A percentile compares a stretch with the other conserved stretches of the same genome.
phyloP scores from a whole-genome alignment of 2,888 invertebrate species.

The Leptopilina syphax region DNA sequence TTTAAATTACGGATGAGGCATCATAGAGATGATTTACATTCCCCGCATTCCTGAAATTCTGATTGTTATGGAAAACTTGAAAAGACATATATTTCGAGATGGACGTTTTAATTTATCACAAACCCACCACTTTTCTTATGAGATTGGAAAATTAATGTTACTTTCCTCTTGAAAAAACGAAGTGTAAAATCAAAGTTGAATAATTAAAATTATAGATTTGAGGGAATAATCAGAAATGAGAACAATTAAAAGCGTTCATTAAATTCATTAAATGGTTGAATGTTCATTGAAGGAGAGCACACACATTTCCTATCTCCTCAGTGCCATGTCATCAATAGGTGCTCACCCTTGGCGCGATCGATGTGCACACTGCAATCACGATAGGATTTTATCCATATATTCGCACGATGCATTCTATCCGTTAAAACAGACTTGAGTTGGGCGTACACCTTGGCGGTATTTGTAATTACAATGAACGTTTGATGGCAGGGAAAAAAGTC shows the following conservation, averaged over 20 bases:
- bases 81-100: not conserved
- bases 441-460: slow-evolving; percentile 62
- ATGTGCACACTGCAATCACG: slow-evolving; percentile 33
- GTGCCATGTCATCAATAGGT: slow-evolving; percentile 27
- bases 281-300: slow-evolving; percentile 28
- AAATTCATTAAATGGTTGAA: slow-evolving; percentile 16
- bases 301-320: slow-evolving; percentile 12
- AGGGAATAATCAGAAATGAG: not conserved
- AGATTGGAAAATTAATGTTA: not conserved
- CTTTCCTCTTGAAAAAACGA: not conserved
- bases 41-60: too few relatives aligned
- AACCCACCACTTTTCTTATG: not conserved
- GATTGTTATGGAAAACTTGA: not conserved
- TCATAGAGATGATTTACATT: too few relatives aligned
- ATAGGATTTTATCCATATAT: slow-evolving; percentile 27
- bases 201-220: not conserved
- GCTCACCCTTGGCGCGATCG: slow-evolving; percentile 27
- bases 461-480: slow-evolving; percentile 70
- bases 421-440: slow-evolving; percentile 54
- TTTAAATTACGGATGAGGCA: too few relatives aligned
- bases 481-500: slow-evolving; percentile 65
- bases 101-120: too few relatives aligned
- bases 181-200: not conserved
- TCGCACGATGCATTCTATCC: slow-evolving; percentile 49
- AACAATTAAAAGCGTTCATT: too few relatives aligned